Evolutionary conservation across 2,888 invertebrate genomes (phyloP).

Genomic region (Agonum fuliginosum): DNA sequence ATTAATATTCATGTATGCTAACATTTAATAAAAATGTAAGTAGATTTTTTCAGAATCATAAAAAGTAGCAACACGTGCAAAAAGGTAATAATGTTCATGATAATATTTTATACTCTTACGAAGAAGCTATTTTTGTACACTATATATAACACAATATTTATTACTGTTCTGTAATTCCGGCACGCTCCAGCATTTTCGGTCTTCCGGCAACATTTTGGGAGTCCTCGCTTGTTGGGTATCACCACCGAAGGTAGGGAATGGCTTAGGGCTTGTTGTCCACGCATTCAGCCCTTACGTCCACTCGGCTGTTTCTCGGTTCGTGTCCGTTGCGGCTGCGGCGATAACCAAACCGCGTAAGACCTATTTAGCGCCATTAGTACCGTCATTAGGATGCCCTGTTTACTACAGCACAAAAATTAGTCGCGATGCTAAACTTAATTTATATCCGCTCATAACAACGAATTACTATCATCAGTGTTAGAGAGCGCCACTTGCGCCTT

Average conservation of each 20-base stretch:
- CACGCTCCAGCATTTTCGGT: too few species aligned
- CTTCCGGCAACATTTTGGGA: neutral
- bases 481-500: slow-evolving; percentile 11
- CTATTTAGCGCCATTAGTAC: slow-evolving; percentile 53
- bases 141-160: too few species aligned
- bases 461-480: slow-evolving; percentile 53
- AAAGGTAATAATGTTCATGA: too few species aligned
- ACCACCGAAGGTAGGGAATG: neutral
- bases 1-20: too few species aligned
- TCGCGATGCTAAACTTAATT: slow-evolving; percentile 55
- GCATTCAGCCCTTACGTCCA: slow-evolving; percentile 11
- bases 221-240: neutral
- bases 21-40: too few species aligned
- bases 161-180: too few species aligned
- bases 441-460: slow-evolving; percentile 54
- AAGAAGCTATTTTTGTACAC: too few species aligned
- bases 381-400: slow-evolving; percentile 53
- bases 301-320: neutral
- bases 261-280: neutral
- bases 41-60: too few species aligned
- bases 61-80: too few species aligned
- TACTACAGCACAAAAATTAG: slow-evolving; percentile 54
- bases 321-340: neutral
- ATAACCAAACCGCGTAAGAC: slow-evolving; percentile 53
- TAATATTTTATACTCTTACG: too few species aligned